Conservation (phyloP, 1,140 invertebrate genomes). For the Anoplophora glabripennis region DNA sequence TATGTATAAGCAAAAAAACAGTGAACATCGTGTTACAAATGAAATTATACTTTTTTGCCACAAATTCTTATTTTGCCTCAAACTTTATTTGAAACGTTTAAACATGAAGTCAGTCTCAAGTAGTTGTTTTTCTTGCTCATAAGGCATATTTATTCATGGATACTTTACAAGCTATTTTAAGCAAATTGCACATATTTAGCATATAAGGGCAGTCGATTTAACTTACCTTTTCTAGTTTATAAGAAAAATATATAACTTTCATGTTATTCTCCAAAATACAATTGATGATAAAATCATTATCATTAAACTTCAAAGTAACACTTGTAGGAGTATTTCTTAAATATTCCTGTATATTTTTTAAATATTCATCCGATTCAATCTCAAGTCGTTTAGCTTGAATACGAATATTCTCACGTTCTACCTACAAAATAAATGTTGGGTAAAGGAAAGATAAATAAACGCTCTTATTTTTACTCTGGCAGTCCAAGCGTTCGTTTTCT, state of each 20-base stretch:
- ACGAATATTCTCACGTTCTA: neutral
- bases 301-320: constrained; percentile 6
- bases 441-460: neutral
- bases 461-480: constrained; percentile 7
- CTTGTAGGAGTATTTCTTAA: neutral
- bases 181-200: too few species aligned
- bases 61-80: too few species aligned
- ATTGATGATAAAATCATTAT: constrained; percentile 13
- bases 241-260: constrained; percentile 15
- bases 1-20: too few species aligned
- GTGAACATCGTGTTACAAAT: too few species aligned
- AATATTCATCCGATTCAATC: constrained; percentile 10
- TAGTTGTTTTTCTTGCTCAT: too few species aligned
- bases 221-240: constrained; percentile 14
- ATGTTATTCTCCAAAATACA: constrained; percentile 6
- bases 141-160: too few species aligned
- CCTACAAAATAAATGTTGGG: constrained; percentile 9
- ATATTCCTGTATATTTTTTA: constrained; percentile 4
- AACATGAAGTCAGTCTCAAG: too few species aligned
- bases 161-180: too few species aligned
- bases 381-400: constrained; percentile 8
- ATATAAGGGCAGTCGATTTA: neutral
- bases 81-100: too few species aligned
- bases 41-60: too few species aligned
- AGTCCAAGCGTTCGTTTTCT: constrained; percentile 8